Base-by-base conservation (phyloP, 2,113 vertebrate genomes). In the Colinus virginianus region DNA sequence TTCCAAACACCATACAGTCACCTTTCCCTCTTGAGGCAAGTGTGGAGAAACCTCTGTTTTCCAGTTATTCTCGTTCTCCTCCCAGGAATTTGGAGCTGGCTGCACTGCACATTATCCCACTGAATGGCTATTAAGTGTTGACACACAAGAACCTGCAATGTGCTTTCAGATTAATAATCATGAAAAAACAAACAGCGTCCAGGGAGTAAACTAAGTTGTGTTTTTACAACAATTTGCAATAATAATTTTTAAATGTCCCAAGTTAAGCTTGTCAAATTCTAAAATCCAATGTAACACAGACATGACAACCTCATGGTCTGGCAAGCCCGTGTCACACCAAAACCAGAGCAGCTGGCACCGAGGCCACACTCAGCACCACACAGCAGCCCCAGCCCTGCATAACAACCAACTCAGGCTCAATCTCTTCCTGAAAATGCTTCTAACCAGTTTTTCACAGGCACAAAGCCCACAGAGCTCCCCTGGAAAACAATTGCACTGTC, bases 21-120 rank as follows among this genome's bases (percentile, higher is more conserved):
- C 46, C 21, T 4, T 7, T 46, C 25, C 22, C 32, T 15, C 42
- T 30, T 14, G 3, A 6, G n/a, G 36, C 34, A 32, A 11, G 34
- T 0, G 2, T 5, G 28, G 53, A 40, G 22, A 34, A 59, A 11
- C 6, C 0, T 0, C 32, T 43, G 13, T 2, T 1, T 2, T 40
- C 23, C 43, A 16, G 25, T 43, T n/a, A 28, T 12, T 40, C 1
- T 0, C 9, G 22, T 13, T 23, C 9, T 42, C 22, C 23, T 3
- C 15, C 28, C 1, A 0, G 5, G 22, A 76, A 72, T 58, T 53
- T 4, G 45, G 40, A 18, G 7, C 9, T 72, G 30, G 34, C 34
- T 20, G n/a, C n/a, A 7, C 28, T 26, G 16, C 32, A 38, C 84
- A 87, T 62, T 13, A n/a, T 4, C 51, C 25, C 4, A 2, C 36